Base-by-base conservation (phyloP, 2,113 vertebrate genomes). In the Caranx ignobilis region DNA sequence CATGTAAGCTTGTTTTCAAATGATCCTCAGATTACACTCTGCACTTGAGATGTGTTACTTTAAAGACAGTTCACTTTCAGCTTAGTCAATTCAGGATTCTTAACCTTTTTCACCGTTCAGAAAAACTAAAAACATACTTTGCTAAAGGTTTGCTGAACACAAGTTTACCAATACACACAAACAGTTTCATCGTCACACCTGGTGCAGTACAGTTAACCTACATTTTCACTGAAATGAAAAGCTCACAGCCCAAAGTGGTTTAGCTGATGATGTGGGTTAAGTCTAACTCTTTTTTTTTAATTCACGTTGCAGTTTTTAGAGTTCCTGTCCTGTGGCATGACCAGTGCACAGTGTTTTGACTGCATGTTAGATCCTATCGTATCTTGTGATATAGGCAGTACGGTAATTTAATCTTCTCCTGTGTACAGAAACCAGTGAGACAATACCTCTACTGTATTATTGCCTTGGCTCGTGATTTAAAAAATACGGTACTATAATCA, bases 371-470 rank as follows among this genome's bases (percentile, higher is more conserved):
- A 41, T 9, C 39, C 39, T 41, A 10, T 41, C 39, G 11, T 41
- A 52, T 45, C 61, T 31, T 87, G 48, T 57, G 41, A 52, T 70
- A 35, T 35, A 31, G 2, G 26, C 11, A 13, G 9, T 37, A 18
- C 48, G 68, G n/a, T 26, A 4, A 41, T 75, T 39, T 7, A 16
- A 48, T 72, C 60, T 62, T 70, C 12, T 83, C 50, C 71, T 59
- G 45, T 79, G 16, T 26, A 3, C 47, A 82, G 3, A 61, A 61
- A 32, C 43, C 34, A 37, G 8, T 21, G 11, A n/a, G 26, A 50
- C 12, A 41, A 59, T 69, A 75, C 74, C 55, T 71, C 5, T 74
- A 66, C 48, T 82, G 57, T 81, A 43, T 79, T 77, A 64, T 69
- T 72, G n/a, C 70, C 62, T 65, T 9, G 11, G 35, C 43, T 60